phyloP scores from a whole-genome alignment of 2,888 invertebrate genomes.

The Spisula solida region DNA sequence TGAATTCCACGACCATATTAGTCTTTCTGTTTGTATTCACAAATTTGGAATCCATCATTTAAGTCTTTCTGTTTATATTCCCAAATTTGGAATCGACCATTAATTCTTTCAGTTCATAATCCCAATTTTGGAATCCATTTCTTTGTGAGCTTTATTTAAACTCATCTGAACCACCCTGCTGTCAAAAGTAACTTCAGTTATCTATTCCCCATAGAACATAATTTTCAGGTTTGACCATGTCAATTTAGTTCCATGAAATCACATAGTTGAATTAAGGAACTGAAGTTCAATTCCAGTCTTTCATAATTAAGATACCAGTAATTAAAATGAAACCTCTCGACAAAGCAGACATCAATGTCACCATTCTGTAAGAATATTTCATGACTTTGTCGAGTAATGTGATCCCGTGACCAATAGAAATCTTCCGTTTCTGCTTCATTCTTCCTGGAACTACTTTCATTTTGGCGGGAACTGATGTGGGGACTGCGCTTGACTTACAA shows the following conservation, averaged over 20 bases:
- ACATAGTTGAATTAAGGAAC: neutral
- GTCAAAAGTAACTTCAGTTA: neutral
- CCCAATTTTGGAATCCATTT: neutral
- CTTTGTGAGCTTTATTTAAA: neutral
- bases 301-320: neutral
- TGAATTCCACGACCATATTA: no score
- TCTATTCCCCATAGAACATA: neutral
- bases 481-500: conserved; percentile 60
- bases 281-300: neutral
- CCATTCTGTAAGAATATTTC: neutral
- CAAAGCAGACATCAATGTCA: neutral
- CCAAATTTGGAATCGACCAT: no score
- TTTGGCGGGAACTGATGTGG: conserved; percentile 59
- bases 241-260: neutral
- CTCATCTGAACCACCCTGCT: neutral
- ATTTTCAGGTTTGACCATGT: conserved; percentile 15
- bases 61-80: no score
- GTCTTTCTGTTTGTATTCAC: no score
- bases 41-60: neutral
- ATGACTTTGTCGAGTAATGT: neutral
- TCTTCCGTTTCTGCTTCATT: neutral
- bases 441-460: conserved; percentile 28
- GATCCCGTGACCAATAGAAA: neutral
- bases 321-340: neutral
- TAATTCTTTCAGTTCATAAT: no score